Base-by-base conservation (phyloP, 2,888 invertebrate species). In the Buathra laborator region DNA sequence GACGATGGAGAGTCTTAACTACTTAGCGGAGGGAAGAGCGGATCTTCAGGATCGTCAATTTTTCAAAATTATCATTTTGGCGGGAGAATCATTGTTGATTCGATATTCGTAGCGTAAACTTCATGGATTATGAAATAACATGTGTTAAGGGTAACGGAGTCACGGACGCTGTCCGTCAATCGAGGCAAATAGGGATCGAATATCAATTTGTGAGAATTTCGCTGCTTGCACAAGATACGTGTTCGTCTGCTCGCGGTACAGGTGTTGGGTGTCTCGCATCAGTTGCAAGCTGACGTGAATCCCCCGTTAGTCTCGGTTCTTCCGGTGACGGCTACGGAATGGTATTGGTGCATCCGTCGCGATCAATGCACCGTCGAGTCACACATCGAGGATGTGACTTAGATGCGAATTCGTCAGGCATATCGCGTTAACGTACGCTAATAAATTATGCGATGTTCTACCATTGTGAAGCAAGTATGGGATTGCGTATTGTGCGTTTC, bases 291-390 rank as follows among this genome's bases (percentile, higher is more conserved):
- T 32, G 62, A 29, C 46, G 32, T 59, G 64, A 64, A 53, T 37
- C 9, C 9, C 64, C 51, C 84, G 81, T 77, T 81, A 81, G 80
- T 77, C 66, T 9, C 72, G 62, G 67, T 72, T 68, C 9, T 72
- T 48, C 51, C 12, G 32, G 59, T 46, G 48, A 75, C 48, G 64
- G 16, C 62, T 64, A 48, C 3, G 37, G 32, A 62, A 75, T 48
- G 19, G 46, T 59, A 29, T 24, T 56, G 46, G 46, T 24, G 56
- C 53, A 46, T 75, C 51, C 71, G 67, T 83, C 59, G 56, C 71
- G 70, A 76, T 75, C 29, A 79, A 66, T 62, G 56, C 64, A 71
- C 79, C 70, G 75, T 56, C 53, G 79, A 64, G 53, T 44, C 43
- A 16, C 71, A 44, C 24, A 66, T 66, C 24, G 12, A 24, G 51